phyloP scores from a whole-genome alignment of 2,113 vertebrate species.

The Plotosus lineatus region DNA sequence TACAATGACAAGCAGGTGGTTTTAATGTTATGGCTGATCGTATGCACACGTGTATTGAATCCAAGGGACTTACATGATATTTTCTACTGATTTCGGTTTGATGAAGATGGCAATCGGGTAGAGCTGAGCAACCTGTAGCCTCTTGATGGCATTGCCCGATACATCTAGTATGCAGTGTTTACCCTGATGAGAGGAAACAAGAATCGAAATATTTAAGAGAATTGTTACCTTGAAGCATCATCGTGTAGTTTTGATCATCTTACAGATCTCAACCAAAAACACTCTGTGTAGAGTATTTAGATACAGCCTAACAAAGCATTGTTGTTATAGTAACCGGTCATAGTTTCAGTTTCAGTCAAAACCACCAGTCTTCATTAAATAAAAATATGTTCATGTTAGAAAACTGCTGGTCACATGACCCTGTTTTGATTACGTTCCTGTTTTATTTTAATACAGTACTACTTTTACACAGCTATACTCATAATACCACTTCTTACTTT shows the following conservation, averaged over 20 bases:
- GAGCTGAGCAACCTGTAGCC: slow-evolving; percentile 91
- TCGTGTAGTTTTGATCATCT: too few relatives aligned
- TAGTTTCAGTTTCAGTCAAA: too few relatives aligned
- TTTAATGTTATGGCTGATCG: too few relatives aligned
- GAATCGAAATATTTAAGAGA: background rate
- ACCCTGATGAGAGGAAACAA: slow-evolving; percentile 72
- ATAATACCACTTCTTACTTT: slow-evolving; percentile 74
- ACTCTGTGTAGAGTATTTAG: too few relatives aligned
- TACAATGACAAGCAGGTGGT: too few relatives aligned
- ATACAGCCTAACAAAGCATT: too few relatives aligned
- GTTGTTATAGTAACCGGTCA: too few relatives aligned
- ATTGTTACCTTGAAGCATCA: too few relatives aligned
- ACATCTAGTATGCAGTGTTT: slow-evolving; percentile 99
- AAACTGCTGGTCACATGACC: background rate
- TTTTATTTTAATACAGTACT: background rate
- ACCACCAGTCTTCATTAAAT: too few relatives aligned
- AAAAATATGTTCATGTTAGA: too few relatives aligned
- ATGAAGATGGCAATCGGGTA: slow-evolving; percentile 96
- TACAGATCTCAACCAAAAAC: too few relatives aligned
- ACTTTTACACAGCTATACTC: background rate
- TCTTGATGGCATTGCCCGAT: slow-evolving; percentile 97
- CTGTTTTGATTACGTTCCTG: background rate
- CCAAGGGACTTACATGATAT: slow-evolving; percentile 87
- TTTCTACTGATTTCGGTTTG: slow-evolving; percentile 95
- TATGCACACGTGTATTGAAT: background rate